phyloP scores from a whole-genome alignment of 2,113 vertebrate species.

The Vulpes lagopus region DNA sequence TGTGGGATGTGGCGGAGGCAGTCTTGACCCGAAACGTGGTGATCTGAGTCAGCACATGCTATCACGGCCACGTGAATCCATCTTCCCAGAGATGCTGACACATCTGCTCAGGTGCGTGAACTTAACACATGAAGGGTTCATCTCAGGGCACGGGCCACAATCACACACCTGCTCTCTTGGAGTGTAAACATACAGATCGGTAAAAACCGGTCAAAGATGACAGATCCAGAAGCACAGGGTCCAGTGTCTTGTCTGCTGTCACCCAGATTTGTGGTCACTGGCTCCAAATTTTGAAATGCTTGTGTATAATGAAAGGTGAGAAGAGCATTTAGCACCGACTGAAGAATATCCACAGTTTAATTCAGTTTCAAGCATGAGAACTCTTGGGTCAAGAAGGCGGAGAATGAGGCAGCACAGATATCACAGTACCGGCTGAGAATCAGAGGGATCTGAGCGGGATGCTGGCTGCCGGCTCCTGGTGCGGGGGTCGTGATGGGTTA shows the following conservation, averaged over 20 bases:
- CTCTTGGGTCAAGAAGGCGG: not conserved
- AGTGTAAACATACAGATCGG: not conserved
- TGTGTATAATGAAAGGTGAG: not conserved
- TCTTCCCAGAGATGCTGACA: not conserved
- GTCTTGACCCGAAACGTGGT: not conserved
- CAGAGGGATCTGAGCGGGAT: not conserved
- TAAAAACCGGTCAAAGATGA: not conserved
- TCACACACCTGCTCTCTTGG: too few relatives aligned
- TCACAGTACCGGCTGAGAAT: not conserved
- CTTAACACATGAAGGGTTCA: not conserved
- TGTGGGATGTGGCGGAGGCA: not conserved
- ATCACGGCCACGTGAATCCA: rapidly evolving
- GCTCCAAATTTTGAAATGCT: too few relatives aligned
- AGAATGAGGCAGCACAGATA: rapidly evolving
- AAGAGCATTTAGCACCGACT: not conserved
- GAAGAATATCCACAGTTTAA: not conserved
- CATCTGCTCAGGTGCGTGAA: not conserved
- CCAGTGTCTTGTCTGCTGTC: not conserved
- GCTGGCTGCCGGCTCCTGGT: not conserved
- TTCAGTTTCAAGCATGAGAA: not conserved
- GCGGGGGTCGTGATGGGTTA: too few relatives aligned
- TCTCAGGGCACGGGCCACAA: not conserved
- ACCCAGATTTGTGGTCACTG: not conserved
- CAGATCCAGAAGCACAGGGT: too few relatives aligned
- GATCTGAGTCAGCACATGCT: rapidly evolving